Conservation (phyloP, 2,888 invertebrate species). For the Drosophila neonasuta region DNA sequence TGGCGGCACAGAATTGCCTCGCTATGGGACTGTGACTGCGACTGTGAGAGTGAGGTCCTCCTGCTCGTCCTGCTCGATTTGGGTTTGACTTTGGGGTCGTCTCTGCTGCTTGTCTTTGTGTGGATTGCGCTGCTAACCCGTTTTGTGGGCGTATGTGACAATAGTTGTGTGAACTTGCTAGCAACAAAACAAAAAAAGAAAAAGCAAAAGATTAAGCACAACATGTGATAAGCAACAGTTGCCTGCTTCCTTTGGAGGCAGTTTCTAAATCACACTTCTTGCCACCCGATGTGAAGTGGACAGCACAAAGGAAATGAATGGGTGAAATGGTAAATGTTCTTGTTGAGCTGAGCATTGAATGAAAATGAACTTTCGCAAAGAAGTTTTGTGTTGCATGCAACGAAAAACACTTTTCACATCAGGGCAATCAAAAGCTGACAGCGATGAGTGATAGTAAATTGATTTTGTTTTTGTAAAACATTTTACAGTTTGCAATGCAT, state of each 20-base stretch:
- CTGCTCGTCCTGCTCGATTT: not conserved
- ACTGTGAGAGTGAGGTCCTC: not conserved
- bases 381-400: not conserved
- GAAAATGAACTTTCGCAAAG: not conserved
- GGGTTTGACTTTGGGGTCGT: not conserved
- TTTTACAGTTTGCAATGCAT: too few relatives aligned
- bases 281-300: not conserved
- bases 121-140: constrained; percentile 45
- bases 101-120: not conserved
- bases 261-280: not conserved
- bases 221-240: constrained; percentile 45
- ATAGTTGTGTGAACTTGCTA: constrained; percentile 57
- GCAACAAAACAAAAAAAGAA: constrained; percentile 6
- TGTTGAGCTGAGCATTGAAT: constrained; percentile 7
- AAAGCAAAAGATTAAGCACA: constrained; percentile 47
- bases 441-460: constrained; percentile 3
- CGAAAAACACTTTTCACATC: constrained; percentile 13
- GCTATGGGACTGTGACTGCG: not conserved
- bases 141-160: constrained; percentile 71
- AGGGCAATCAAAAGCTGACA: constrained; percentile 4
- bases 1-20: constrained; percentile 13
- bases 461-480: not conserved
- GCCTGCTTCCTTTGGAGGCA: constrained; percentile 10
- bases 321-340: not conserved
- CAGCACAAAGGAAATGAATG: not conserved